Evolutionary conservation across 2,113 vertebrate genomes (phyloP).

Genomic region (Heterocephalus glaber): DNA sequence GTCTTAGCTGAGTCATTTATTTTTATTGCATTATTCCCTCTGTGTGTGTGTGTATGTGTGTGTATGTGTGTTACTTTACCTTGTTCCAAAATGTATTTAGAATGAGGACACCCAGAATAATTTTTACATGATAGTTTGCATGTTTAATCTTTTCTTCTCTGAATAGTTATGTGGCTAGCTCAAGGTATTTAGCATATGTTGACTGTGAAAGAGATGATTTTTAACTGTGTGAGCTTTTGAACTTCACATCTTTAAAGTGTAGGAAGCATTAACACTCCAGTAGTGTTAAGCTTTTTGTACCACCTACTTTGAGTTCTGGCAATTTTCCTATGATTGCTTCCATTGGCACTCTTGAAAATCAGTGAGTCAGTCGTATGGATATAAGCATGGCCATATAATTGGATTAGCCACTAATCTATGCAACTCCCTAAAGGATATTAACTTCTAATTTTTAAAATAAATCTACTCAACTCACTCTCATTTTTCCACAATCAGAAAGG

Average conservation of each 20-base stretch:
- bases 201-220: constrained; percentile 45
- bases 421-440: constrained; percentile 38
- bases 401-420: constrained; percentile 59
- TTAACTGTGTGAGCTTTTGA: constrained; percentile 58
- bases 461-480: constrained; percentile 47
- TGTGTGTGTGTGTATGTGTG: neutral
- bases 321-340: constrained; percentile 71
- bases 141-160: neutral
- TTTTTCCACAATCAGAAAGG: constrained; percentile 51
- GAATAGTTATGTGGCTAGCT: neutral
- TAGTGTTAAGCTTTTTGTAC: constrained; percentile 79
- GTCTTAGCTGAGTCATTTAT: neutral
- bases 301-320: constrained; percentile 73
- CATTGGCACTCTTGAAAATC: constrained; percentile 64
- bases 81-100: neutral
- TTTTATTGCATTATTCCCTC: neutral
- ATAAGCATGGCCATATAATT: constrained; percentile 39
- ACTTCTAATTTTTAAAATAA: constrained; percentile 45
- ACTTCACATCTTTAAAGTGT: constrained; percentile 30
- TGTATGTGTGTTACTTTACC: neutral
- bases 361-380: neutral
- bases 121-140: neutral
- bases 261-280: constrained; percentile 77
- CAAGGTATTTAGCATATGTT: constrained; percentile 10
- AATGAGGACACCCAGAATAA: neutral